Percentiles rank a stretch among this genome's conserved stretches.
Conservation (phyloP, 2,797 vertebrate species). For the Lates japonicus region DNA sequence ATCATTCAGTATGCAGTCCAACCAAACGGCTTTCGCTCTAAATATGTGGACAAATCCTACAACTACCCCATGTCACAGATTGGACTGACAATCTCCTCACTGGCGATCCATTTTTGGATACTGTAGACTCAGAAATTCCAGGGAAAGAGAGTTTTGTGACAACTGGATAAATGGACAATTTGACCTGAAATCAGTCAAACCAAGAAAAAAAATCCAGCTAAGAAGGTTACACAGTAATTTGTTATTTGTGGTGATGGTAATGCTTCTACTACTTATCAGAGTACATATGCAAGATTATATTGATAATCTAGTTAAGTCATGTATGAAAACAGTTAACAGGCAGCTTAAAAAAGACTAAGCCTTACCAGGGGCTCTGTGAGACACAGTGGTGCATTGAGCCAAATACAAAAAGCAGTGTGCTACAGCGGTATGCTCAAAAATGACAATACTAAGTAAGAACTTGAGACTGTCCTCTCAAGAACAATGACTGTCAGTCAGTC, state of each 20-base stretch:
- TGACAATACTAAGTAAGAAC: neutral
- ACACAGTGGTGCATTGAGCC: neutral
- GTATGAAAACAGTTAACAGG: neutral
- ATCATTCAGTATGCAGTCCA: constrained; percentile 37
- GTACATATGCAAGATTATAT: neutral
- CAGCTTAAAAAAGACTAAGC: neutral
- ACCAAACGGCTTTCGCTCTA: constrained; percentile 47
- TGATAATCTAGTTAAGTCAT: neutral
- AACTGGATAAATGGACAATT: constrained; percentile 9
- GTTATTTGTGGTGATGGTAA: neutral
- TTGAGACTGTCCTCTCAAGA: too few relatives aligned
- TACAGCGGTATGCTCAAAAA: neutral
- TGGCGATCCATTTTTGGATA: constrained; percentile 32
- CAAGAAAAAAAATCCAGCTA: neutral
- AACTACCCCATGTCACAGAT: constrained; percentile 4
- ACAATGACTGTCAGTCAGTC: neutral
- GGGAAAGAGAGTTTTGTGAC: constrained; percentile 5
- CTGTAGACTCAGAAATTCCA: constrained; percentile 2
- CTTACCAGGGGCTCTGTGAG: neutral
- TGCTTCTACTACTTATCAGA: neutral
- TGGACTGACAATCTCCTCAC: constrained; percentile 28
- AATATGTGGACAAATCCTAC: constrained; percentile 55
- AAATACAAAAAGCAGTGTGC: neutral
- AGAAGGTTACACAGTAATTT: neutral
- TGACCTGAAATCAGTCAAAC: neutral